These are phyloP conservation scores for Alligator mississippiensis DNA, from an alignment of 2,113 vertebrate genomes.

Conservation along the genomic window DNA sequence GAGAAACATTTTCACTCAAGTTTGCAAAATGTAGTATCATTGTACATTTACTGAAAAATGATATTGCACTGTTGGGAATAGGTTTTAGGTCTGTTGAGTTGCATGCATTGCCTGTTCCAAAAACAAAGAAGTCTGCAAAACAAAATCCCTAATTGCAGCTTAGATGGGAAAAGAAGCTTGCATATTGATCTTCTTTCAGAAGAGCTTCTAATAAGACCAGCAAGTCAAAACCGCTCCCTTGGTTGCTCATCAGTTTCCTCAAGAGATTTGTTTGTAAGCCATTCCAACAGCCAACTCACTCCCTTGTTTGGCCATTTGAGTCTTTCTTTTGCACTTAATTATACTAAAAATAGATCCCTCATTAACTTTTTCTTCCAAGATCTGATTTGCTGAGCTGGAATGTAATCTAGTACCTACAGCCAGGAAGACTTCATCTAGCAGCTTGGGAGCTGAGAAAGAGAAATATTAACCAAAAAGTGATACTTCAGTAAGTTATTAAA, in stretches of 20 bases:
- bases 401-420: not conserved
- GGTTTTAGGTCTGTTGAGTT: not conserved
- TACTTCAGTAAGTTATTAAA: slow-evolving; percentile 56
- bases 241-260: not conserved
- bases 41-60: not conserved
- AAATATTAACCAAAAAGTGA: slow-evolving; percentile 26
- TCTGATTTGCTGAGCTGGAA: slow-evolving; percentile 15
- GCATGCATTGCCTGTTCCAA: not conserved
- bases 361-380: slow-evolving; percentile 11
- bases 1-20: not conserved
- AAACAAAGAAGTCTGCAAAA: not conserved
- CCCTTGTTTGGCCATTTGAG: not conserved
- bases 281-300: not conserved
- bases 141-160: not conserved
- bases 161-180: not conserved
- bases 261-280: not conserved
- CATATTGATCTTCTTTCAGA: not conserved
- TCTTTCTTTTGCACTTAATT: slow-evolving; percentile 16
- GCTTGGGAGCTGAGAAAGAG: slow-evolving; percentile 1
- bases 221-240: not conserved
- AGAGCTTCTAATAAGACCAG: accelerated
- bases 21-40: not conserved
- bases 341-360: slow-evolving; percentile 51
- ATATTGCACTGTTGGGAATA: not conserved
- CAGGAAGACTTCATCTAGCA: slow-evolving; percentile 5